Percentiles rank a stretch among this genome's conserved stretches.
Evolutionary conservation across 2,797 vertebrate species (phyloP).

Genomic region (Lycodopsis pacificus): DNA sequence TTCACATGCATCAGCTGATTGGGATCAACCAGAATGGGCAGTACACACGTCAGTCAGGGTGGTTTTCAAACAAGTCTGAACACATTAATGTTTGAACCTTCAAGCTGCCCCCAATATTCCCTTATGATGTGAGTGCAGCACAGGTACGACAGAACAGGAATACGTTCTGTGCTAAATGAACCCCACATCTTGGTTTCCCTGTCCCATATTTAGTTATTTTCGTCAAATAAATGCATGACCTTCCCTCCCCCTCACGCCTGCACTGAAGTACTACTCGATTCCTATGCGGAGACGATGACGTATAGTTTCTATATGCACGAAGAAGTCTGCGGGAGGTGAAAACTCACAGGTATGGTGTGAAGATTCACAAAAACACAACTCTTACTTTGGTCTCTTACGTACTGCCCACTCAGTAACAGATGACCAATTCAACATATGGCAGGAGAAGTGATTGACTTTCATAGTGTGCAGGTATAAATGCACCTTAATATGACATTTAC

Average conservation of each 20-base stretch:
- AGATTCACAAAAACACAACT: conserved; percentile 50
- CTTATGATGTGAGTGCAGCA: neutral
- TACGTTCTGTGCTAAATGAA: neutral
- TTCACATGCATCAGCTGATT: conserved; percentile 10
- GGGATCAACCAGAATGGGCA: neutral
- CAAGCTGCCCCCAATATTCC: conserved; percentile 16
- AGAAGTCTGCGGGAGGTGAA: conserved; percentile 54
- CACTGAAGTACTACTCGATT: neutral
- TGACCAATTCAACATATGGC: conserved; percentile 20
- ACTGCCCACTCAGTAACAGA: conserved; percentile 48
- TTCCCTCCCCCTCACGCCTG: neutral
- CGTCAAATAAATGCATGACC: neutral
- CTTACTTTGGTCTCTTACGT: conserved; percentile 41
- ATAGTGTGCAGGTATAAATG: neutral
- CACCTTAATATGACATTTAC: neutral
- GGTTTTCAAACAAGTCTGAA: conserved; percentile 30
- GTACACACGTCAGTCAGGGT: conserved; percentile 5
- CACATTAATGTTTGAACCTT: conserved; percentile 28
- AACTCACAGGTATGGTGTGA: conserved; percentile 56
- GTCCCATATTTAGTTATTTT: neutral
- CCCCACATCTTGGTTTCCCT: neutral
- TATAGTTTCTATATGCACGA: conserved; percentile 42
- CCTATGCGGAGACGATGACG: conserved; percentile 21
- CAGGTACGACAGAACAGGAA: neutral
- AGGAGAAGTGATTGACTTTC: conserved; percentile 24